Evolutionary conservation across 2,888 invertebrate species (phyloP), one percentile per base, ranked within the genome.

Genomic region (Coenonympha arcania): DNA sequence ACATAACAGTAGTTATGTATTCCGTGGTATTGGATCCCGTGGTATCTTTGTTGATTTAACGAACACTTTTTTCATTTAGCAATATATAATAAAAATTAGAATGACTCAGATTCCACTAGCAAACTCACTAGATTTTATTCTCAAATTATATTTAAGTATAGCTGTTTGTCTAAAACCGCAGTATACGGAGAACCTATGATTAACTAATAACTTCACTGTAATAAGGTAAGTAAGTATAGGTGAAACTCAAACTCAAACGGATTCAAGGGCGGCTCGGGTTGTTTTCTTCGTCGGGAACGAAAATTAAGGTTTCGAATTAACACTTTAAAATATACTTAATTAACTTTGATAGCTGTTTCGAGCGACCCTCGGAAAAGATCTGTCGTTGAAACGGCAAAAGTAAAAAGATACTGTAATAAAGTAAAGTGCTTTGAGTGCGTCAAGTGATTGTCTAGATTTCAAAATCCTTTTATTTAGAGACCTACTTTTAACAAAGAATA

Each of bases 241-340:
- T n/a, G n/a, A n/a, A 20, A 36, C 24, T 13, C 40, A 11, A 40
- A 37, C 40, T 40, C 19, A 19, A 50, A 31, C 16, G 26, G 16
- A 18, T 51, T 43, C 47, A 47, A 47, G 42, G 42, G 6, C 22
- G n/a, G 6, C 15, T 13, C 19, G 19, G 3, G 30, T 19, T 48
- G 48, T 33, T 52, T 45, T 22, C 42, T 36, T 46, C 28, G 19
- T 31, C 28, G 37, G 15, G 39, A 45, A 45, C 20, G 39, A 52
- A 46, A 48, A 54, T 54, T 40, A 52, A 50, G 46, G 41, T 44
- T 47, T 43, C 34, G 20, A 48, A 54, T 50, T 46, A 52, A 52
- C 50, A 52, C 50, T 54, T 56, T 33, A 28, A 47, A 47, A 50
- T 24, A 46, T 47, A 52, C 52, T 52, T 52, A 46, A 54, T 54